Conservation (phyloP, 2,888 invertebrate genomes). For the Anoncus sp. region DNA sequence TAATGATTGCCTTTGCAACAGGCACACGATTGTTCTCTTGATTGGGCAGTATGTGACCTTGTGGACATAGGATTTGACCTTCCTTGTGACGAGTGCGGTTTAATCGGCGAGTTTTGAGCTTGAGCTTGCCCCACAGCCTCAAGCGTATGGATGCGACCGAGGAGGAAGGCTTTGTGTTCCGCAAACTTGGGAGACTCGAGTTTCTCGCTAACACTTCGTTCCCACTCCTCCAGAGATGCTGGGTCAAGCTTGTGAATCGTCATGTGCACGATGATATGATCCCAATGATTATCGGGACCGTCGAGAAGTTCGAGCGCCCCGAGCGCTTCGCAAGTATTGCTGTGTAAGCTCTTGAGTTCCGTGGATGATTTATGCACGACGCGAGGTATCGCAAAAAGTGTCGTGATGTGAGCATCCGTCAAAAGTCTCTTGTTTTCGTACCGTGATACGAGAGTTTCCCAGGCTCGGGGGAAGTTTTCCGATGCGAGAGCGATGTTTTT, state of each 20-base stretch:
- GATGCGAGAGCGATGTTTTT: slow-evolving; percentile 20
- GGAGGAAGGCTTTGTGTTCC: slow-evolving; percentile 7
- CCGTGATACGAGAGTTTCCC: slow-evolving; percentile 32
- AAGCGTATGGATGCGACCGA: slow-evolving; percentile 1
- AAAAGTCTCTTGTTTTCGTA: slow-evolving; percentile 48
- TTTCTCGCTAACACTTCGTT: background rate
- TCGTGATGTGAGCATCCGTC: slow-evolving; percentile 3
- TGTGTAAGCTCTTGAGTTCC: slow-evolving; percentile 10
- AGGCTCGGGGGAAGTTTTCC: slow-evolving; percentile 31
- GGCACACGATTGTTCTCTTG: background rate
- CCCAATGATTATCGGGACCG: background rate
- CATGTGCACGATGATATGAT: background rate
- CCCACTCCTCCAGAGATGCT: slow-evolving; percentile 17
- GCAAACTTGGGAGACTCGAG: slow-evolving; percentile 1
- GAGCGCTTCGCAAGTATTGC: background rate
- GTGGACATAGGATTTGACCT: no score
- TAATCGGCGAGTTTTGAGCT: background rate
- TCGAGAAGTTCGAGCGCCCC: slow-evolving; percentile 4
- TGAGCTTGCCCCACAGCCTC: slow-evolving; percentile 13
- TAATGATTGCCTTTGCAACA: slow-evolving; percentile 1
- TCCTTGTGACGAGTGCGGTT: background rate
- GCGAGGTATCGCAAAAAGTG: slow-evolving; percentile 12
- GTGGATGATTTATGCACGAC: background rate
- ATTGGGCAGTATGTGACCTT: no score
- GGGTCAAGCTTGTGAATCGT: background rate